phyloP scores from a whole-genome alignment of 2,113 vertebrate genomes.

The Hyperoodon ampullatus region DNA sequence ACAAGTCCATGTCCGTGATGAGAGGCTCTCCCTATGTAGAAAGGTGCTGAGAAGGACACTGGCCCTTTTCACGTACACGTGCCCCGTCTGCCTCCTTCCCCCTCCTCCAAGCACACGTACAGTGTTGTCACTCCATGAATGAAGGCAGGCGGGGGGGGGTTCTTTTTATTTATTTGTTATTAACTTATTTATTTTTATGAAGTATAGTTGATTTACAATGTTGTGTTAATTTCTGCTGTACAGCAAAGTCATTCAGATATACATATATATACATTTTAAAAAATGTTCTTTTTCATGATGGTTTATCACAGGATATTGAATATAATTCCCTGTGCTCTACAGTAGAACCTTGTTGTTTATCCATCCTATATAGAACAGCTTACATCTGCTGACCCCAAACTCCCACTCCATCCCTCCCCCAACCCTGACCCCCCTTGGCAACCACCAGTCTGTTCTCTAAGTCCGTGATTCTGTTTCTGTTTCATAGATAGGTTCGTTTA shows the following conservation, averaged over 20 bases:
- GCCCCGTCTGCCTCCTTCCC: accelerated
- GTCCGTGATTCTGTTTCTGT: neutral
- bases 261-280: neutral
- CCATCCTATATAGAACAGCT: neutral
- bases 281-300: neutral
- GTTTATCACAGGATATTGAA: neutral
- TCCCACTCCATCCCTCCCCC: neutral
- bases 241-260: neutral
- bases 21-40: neutral
- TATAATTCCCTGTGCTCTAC: neutral
- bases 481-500: neutral
- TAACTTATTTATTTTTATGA: neutral
- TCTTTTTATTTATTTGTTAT: neutral
- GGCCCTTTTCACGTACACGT: neutral
- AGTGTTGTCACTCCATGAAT: neutral
- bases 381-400: neutral
- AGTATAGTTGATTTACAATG: neutral
- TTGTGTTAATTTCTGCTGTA: neutral
- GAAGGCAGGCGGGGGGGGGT: neutral
- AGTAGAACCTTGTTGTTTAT: neutral
- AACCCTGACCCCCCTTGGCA: neutral
- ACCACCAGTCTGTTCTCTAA: neutral
- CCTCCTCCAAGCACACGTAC: no score
- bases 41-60: accelerated
- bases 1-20: no score